Evolutionary conservation across 2,797 vertebrate species (phyloP).

Genomic region (Smutsia gigantea): DNA sequence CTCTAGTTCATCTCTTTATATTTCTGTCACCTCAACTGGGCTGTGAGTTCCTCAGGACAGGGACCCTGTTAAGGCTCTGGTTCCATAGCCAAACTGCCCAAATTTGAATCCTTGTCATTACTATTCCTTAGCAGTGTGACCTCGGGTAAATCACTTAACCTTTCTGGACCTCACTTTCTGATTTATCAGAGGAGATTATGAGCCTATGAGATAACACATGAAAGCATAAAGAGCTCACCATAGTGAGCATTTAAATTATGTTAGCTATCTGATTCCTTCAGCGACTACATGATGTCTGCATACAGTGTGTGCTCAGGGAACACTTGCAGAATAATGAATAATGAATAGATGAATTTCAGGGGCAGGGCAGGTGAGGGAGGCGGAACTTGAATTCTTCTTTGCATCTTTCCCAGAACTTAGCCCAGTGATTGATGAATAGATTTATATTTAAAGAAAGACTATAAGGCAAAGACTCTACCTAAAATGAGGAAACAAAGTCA

Average conservation of each 20-base stretch:
- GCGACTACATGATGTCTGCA: neutral
- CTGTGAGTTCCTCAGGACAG: neutral
- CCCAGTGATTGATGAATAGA: neutral
- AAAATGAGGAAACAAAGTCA: neutral
- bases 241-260: neutral
- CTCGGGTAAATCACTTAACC: neutral
- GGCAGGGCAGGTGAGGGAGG: neutral
- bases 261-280: neutral
- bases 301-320: neutral
- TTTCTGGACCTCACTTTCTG: neutral
- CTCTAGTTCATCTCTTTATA: neutral
- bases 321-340: neutral
- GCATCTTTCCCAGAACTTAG: neutral
- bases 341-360: neutral
- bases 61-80: neutral
- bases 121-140: neutral
- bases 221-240: neutral
- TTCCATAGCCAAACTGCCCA: neutral
- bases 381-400: neutral
- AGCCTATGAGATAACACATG: neutral
- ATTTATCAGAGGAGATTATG: neutral
- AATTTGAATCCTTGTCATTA: neutral
- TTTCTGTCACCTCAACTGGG: neutral
- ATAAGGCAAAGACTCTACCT: neutral
- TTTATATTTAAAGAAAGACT: constrained; percentile 11